phyloP scores from a whole-genome alignment of 35 echinoderm and acorn worm genomes.

The Patiria miniata region DNA sequence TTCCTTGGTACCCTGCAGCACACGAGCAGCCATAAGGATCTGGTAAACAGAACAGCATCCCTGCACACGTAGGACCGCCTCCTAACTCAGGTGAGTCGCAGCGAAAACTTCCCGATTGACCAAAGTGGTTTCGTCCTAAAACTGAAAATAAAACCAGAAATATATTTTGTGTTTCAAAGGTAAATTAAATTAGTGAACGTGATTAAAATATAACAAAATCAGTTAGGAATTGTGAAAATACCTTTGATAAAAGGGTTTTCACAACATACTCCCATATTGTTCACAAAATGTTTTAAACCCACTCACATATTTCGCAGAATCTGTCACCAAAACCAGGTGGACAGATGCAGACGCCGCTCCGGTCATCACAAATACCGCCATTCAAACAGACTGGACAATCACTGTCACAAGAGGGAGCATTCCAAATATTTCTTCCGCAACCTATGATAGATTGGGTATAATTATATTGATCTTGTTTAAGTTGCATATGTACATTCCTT shows the following conservation, averaged over 20 bases:
- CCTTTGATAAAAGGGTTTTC: no score
- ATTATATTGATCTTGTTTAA: no score
- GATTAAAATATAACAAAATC: no score
- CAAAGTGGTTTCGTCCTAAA: conserved; percentile 36
- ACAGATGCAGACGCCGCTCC: conserved; percentile 56
- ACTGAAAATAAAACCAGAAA: background rate
- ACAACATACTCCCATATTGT: no score
- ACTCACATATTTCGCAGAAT: conserved; percentile 60
- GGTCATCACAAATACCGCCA: conserved; percentile 67
- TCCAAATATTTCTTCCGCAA: no score
- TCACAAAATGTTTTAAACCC: no score
- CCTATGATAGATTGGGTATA: no score
- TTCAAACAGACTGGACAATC: conserved; percentile 61
- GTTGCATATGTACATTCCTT: no score
- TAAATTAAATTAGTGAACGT: no score
- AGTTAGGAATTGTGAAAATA: no score
- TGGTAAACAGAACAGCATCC: conserved; percentile 72
- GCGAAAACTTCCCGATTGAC: conserved; percentile 18
- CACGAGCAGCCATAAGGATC: conserved; percentile 83
- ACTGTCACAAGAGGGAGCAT: background rate
- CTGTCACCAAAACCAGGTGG: conserved; percentile 47
- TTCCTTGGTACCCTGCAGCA: conserved; percentile 49
- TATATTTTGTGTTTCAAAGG: no score
- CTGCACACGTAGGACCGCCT: conserved; percentile 27
- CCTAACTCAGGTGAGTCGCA: conserved; percentile 28